Evolutionary conservation across 1,140 invertebrate species (phyloP).

Genomic region (Eulimnadia texana): DNA sequence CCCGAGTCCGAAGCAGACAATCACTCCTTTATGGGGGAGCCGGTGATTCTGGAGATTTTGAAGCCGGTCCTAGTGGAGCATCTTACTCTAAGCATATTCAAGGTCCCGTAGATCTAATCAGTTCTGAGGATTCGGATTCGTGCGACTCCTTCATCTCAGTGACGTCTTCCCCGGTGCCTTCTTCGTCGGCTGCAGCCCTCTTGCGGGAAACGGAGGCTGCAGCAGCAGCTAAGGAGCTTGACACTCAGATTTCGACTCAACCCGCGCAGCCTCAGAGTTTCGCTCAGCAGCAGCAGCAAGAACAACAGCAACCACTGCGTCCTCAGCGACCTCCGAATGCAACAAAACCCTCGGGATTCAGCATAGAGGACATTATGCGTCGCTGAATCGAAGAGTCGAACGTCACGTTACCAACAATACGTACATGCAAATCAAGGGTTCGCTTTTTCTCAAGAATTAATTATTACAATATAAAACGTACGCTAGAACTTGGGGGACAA

Average conservation of each 20-base stretch:
- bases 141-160: slow-evolving; percentile 17
- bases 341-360: slow-evolving; percentile 13
- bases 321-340: background rate
- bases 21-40: no score
- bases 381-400: no score
- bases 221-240: slow-evolving; percentile 10
- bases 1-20: background rate
- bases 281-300: background rate
- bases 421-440: no score
- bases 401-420: background rate
- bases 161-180: slow-evolving; percentile 15
- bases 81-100: background rate
- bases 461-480: no score
- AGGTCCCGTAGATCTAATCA: slow-evolving; percentile 1
- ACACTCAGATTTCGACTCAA: no score
- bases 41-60: no score
- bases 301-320: background rate
- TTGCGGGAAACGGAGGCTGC: slow-evolving; percentile 9
- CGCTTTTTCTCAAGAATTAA: no score
- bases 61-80: slow-evolving; percentile 4
- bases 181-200: slow-evolving; percentile 7
- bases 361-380: slow-evolving; percentile 18
- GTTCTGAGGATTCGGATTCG: slow-evolving; percentile 8
- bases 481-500: no score
- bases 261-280: background rate